Conservation (phyloP, 2,888 invertebrate species). For the Lochmaea capreae region DNA sequence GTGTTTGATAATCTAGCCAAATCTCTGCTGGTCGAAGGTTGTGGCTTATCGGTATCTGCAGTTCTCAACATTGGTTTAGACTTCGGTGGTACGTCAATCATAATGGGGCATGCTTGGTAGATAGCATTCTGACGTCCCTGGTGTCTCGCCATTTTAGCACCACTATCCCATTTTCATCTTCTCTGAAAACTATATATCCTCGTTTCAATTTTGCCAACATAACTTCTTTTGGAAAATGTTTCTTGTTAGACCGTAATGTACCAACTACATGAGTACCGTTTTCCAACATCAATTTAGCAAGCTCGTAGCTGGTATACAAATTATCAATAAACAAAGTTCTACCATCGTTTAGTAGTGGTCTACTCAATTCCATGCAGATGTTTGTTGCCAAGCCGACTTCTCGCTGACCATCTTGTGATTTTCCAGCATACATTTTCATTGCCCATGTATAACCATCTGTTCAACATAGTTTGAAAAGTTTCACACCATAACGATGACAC, state of each 20-base stretch:
- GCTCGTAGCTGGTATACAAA: constrained; percentile 50
- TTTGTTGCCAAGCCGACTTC: constrained; percentile 28
- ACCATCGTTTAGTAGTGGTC: constrained; percentile 41
- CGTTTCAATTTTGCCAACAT: constrained; percentile 32
- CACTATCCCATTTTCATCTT: constrained; percentile 56
- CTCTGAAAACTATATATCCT: constrained; percentile 51
- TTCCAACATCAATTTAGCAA: constrained; percentile 42
- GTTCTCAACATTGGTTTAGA: no score
- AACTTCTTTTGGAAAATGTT: constrained; percentile 31
- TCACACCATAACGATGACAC: constrained; percentile 25
- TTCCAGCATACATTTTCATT: constrained; percentile 28
- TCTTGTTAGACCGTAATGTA: constrained; percentile 50
- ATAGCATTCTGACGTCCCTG: constrained; percentile 55
- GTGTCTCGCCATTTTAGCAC: constrained; percentile 56
- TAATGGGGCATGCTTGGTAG: constrained; percentile 56
- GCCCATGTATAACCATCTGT: constrained; percentile 34
- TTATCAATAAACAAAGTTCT: constrained; percentile 17
- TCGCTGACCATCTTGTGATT: constrained; percentile 21
- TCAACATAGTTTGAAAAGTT: constrained; percentile 37
- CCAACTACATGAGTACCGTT: constrained; percentile 55
- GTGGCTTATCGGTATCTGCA: no score
- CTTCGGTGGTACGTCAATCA: constrained; percentile 34
- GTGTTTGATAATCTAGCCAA: no score
- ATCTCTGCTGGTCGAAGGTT: no score
- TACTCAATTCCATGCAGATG: constrained; percentile 28